Base-by-base conservation (phyloP, 2,797 vertebrate genomes). In the Coranthus polyacanthus region DNA sequence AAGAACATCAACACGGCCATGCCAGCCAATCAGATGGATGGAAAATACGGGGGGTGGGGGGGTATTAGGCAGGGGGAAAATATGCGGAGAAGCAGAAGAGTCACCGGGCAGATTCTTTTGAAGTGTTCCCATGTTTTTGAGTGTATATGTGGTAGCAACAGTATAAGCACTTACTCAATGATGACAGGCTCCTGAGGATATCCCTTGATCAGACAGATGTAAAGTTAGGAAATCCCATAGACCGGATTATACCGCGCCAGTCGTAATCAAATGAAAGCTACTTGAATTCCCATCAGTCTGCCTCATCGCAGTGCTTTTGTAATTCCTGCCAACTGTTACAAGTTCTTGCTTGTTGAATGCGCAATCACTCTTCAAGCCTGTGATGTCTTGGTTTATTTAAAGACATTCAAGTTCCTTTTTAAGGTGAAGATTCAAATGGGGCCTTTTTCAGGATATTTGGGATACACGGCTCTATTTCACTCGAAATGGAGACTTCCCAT, bases 11-110 rank as follows among this genome's bases (percentile, higher is more conserved):
- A 75, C 75, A 82, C 45, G 43, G 24, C 54, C 68, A 70, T 50
- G 57, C 53, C 20, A 81, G 51, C 64, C 73, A 81, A 78, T 88
- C n/a, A n/a, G n/a, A n/a, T n/a, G n/a, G n/a, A n/a, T n/a, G n/a
- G n/a, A n/a, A n/a, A n/a, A n/a, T n/a, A n/a, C n/a, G n/a, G n/a
- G n/a, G n/a, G n/a, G n/a, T n/a, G n/a, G n/a, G n/a, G n/a, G n/a
- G n/a, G n/a, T n/a, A n/a, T n/a, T 79, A 80, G 56, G 63, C 41
- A 32, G 51, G 22, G 39, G 18, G 45, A 60, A 57, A 21, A 60
- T 55, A 16, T 50, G 20, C n/a, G 12, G 41, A 54, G 22, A 47
- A 39, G 16, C 24, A 41, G 37, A 53, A 43, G 15, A 12, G 53
- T 47, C 34, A 29, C 24, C 8, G 7, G 24, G 45, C 17, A 42